Evolutionary conservation across 2,113 vertebrate genomes (phyloP), one percentile per base, ranked within the genome.

Genomic region (sheep (Ovis aries)): DNA sequence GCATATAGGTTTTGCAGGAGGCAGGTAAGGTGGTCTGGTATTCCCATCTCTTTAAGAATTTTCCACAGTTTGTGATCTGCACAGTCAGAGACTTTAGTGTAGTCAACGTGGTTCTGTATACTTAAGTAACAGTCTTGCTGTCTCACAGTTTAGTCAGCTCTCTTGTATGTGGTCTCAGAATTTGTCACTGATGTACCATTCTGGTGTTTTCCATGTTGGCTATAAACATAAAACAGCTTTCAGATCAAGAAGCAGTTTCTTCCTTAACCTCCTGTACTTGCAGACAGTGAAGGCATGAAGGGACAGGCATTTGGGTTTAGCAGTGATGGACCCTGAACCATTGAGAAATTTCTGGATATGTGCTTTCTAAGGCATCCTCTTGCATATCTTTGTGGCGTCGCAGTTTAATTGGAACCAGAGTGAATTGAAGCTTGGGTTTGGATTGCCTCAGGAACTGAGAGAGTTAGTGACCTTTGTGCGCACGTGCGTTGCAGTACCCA

Each of bases 401-500:
- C 31, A 15, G 33, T 67, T 55, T 85, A 40, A 23, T 40, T 85
- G 50, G 86, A 78, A 52, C 45, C 43, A 77, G 71, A 86, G n/a
- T 29, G n/a, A 87, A 40, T 11, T 83, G 7, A 13, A 48, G 16
- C 83, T 84, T 64, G 11, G 33, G 25, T 60, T 45, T 91, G 43
- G 12, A 23, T 71, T 88, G 74, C 12, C 4, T 11, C 52, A 55
- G 92, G 48, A 53, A 33, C 67, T 90, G 93, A 82, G n/a, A 83
- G 16, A 4, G 10, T 27, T 5, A 12, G 23, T 59, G n/a, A 48
- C 12, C 2, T 33, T 31, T 21, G 45, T 36, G 21, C 43, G 1
- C 8, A 16, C 3, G 0, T 52, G 3, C 29, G 11, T 14, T 86
- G 11, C 5, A 15, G 43, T 23, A 3, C 43, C 43, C n/a, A 3